phyloP scores from a whole-genome alignment of 2,797 vertebrate species.

The Gymnoscopelus microlampas region DNA sequence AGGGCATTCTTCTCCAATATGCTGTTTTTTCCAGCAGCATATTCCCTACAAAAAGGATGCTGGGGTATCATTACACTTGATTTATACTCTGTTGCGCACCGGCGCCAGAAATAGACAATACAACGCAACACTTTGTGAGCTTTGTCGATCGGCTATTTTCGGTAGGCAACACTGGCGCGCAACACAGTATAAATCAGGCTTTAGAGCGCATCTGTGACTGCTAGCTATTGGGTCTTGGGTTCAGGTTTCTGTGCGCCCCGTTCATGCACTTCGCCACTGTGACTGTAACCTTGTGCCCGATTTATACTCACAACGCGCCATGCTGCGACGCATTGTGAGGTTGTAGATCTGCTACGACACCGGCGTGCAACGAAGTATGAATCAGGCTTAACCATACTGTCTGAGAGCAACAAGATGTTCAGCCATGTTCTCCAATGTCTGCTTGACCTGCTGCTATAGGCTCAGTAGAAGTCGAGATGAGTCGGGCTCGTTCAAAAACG shows the following conservation, averaged over 20 bases:
- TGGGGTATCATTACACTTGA: constrained; percentile 18
- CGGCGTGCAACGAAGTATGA: too few relatives aligned
- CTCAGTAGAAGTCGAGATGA: constrained; percentile 23
- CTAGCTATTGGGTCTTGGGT: not conserved
- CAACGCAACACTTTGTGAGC: not conserved
- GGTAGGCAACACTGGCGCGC: too few relatives aligned
- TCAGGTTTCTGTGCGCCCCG: constrained; percentile 7
- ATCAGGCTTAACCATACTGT: not conserved
- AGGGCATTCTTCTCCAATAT: constrained; percentile 71
- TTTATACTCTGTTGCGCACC: too few relatives aligned
- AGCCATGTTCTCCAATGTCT: constrained; percentile 23
- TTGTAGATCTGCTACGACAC: too few relatives aligned
- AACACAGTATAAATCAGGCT: not conserved
- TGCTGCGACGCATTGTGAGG: too few relatives aligned
- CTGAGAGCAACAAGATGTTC: not conserved
- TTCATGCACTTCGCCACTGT: constrained; percentile 30
- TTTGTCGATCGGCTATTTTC: not conserved
- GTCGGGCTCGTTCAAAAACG: constrained; percentile 30
- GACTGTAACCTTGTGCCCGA: too few relatives aligned
- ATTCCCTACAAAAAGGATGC: constrained; percentile 53
- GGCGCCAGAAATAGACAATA: not conserved
- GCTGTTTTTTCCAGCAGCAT: constrained; percentile 57
- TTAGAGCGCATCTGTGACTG: not conserved
- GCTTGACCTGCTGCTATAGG: constrained; percentile 15
- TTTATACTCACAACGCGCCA: too few relatives aligned